Percentiles rank a stretch among this genome's conserved stretches.
phyloP scores from a whole-genome alignment of 92 coral and sea anemone species.

The Epizoanthus scotinus region DNA sequence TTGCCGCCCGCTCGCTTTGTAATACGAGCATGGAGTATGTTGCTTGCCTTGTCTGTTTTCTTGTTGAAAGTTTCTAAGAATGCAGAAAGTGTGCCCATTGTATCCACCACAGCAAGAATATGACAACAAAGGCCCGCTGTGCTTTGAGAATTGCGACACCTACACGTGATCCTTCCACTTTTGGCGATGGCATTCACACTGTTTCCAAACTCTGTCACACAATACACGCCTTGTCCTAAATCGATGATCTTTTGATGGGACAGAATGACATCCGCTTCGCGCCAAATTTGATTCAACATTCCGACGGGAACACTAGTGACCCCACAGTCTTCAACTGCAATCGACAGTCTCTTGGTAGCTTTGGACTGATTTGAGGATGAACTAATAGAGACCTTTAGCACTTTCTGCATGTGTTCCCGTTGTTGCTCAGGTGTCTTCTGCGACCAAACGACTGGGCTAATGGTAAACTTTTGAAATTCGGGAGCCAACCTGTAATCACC shows the following conservation, averaged over 20 bases:
- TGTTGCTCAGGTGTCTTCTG: slow-evolving; percentile 55
- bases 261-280: slow-evolving; percentile 15
- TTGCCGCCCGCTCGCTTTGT: too few relatives aligned
- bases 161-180: too few relatives aligned
- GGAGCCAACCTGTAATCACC: slow-evolving; percentile 59
- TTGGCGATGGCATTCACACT: too few relatives aligned
- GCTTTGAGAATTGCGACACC: too few relatives aligned
- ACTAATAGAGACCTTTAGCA: neutral
- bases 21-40: too few relatives aligned
- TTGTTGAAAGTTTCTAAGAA: too few relatives aligned
- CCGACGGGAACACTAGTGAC: slow-evolving; percentile 36
- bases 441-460: slow-evolving; percentile 53
- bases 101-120: too few relatives aligned
- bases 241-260: slow-evolving; percentile 4
- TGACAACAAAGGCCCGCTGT: too few relatives aligned
- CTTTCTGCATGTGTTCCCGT: slow-evolving; percentile 21
- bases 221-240: slow-evolving; percentile 15
- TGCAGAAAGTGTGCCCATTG: too few relatives aligned
- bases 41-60: too few relatives aligned
- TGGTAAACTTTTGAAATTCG: slow-evolving; percentile 33
- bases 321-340: slow-evolving; percentile 42
- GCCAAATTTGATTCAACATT: slow-evolving; percentile 42
- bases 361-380: neutral
- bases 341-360: slow-evolving; percentile 38
- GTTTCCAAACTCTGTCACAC: slow-evolving; percentile 28